These are phyloP conservation scores for Drosophila antonietae DNA, from an alignment of 2,888 invertebrate species.

Conservation along the genomic window DNA sequence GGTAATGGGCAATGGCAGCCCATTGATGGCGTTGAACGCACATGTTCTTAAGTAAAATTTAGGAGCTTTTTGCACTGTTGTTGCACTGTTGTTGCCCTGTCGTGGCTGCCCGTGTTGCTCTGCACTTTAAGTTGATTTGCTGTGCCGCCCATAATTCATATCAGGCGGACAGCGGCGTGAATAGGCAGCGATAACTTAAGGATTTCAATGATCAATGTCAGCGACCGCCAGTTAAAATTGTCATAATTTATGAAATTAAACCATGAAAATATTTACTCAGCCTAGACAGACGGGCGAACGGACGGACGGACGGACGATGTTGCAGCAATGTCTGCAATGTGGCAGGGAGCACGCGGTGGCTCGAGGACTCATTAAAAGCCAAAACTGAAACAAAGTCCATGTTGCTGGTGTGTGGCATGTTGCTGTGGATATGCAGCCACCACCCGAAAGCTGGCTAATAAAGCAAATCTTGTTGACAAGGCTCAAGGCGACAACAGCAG, in stretches of 20 bases:
- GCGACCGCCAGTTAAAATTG: slow-evolving; percentile 61
- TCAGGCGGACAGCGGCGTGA: slow-evolving; percentile 52
- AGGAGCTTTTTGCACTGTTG: slow-evolving; percentile 78
- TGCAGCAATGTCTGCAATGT: slow-evolving; percentile 1
- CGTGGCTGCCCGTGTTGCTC: slow-evolving; percentile 26
- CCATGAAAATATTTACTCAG: slow-evolving; percentile 77
- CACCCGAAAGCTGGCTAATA: slow-evolving; percentile 84
- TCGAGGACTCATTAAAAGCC: slow-evolving; percentile 64
- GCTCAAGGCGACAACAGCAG: slow-evolving; percentile 66
- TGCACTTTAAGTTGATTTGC: slow-evolving; percentile 81
- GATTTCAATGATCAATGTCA: slow-evolving; percentile 83
- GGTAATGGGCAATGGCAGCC: slow-evolving; percentile 59
- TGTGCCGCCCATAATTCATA: slow-evolving; percentile 82
- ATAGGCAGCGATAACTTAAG: slow-evolving; percentile 81
- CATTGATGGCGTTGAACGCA: slow-evolving; percentile 77
- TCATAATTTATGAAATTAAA: slow-evolving; percentile 79
- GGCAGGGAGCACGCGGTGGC: slow-evolving; percentile 38
- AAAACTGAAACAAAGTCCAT: slow-evolving; percentile 49
- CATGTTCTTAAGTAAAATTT: slow-evolving; percentile 82
- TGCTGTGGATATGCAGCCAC: slow-evolving; percentile 70
- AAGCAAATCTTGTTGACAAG: slow-evolving; percentile 84
- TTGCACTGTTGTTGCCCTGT: slow-evolving; percentile 67
- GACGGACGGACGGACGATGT: background rate
- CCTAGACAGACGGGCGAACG: background rate
- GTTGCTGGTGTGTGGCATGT: slow-evolving; percentile 63